Percentiles rank a stretch among this genome's conserved stretches.
phyloP scores from a whole-genome alignment of 2,888 invertebrate species.

The Eretmocerus hayati region DNA sequence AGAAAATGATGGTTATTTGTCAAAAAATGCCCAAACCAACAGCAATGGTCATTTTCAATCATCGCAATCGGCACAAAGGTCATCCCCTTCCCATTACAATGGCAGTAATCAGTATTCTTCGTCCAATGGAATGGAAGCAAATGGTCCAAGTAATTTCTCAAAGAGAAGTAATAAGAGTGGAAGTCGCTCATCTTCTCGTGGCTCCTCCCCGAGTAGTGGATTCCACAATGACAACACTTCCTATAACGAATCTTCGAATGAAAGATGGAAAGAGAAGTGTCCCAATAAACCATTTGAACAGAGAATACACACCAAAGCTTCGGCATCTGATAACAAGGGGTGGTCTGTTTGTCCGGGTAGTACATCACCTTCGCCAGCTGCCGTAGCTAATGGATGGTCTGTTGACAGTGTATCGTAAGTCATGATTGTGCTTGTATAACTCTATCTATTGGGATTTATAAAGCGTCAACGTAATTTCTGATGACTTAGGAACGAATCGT shows the following conservation, averaged over 20 bases:
- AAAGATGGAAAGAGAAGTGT: conserved; percentile 37
- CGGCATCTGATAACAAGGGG: conserved; percentile 34
- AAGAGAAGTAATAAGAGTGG: background rate
- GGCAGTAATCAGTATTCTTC: conserved; percentile 7
- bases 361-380: conserved; percentile 33
- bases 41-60: conserved; percentile 7
- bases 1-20: conserved; percentile 1
- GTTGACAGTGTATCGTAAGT: conserved; percentile 38
- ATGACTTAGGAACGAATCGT: conserved; percentile 34
- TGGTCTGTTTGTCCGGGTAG: conserved; percentile 40
- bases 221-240: conserved; percentile 16
- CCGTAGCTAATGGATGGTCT: conserved; percentile 41
- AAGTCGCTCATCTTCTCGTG: conserved; percentile 9
- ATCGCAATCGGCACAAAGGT: too few species aligned
- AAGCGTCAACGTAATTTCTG: too few species aligned
- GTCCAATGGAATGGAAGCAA: conserved; percentile 2
- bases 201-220: conserved; percentile 13
- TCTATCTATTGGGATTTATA: conserved; percentile 1
- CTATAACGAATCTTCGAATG: conserved; percentile 2
- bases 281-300: conserved; percentile 32
- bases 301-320: conserved; percentile 36
- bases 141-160: background rate
- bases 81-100: conserved; percentile 15
- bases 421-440: conserved; percentile 11
- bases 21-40: conserved; percentile 9